A percentile compares a stretch with the other conserved stretches of the same genome.
phyloP scores from a whole-genome alignment of 2,888 invertebrate species.

The Dryocosmus kuriphilus region DNA sequence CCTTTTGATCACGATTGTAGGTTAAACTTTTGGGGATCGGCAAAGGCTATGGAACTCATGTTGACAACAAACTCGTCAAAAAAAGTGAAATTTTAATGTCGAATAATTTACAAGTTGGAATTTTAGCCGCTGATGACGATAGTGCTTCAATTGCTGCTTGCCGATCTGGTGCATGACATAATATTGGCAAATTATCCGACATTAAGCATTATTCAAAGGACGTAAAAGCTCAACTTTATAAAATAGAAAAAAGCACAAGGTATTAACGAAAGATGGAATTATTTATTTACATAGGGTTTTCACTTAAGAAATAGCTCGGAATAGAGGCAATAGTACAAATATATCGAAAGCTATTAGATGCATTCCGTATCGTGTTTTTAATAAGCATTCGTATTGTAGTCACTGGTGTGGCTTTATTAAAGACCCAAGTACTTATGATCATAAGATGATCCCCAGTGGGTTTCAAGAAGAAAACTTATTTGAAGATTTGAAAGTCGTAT shows the following conservation, averaged over 20 bases:
- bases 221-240: conserved; percentile 53
- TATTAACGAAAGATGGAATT: conserved; percentile 48
- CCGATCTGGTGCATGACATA: conserved; percentile 48
- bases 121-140: conserved; percentile 61
- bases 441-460: conserved; percentile 45
- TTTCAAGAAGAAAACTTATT: conserved; percentile 48
- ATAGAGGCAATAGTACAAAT: conserved; percentile 50
- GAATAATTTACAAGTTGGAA: conserved; percentile 54
- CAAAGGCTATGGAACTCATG: conserved; percentile 65
- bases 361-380: conserved; percentile 54
- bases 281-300: conserved; percentile 57
- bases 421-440: conserved; percentile 44
- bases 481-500: conserved; percentile 4
- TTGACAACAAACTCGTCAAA: conserved; percentile 49
- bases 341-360: conserved; percentile 46
- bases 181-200: conserved; percentile 58
- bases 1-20: conserved; percentile 57
- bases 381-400: conserved; percentile 52
- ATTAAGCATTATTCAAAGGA: conserved; percentile 56
- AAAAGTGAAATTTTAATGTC: conserved; percentile 52
- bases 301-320: conserved; percentile 57
- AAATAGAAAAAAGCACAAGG: too few relatives aligned
- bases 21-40: conserved; percentile 59
- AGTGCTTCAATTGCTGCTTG: conserved; percentile 58
- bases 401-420: conserved; percentile 52